Conservation (phyloP, 1,140 invertebrate genomes). For the Heliconius eleuchia region DNA sequence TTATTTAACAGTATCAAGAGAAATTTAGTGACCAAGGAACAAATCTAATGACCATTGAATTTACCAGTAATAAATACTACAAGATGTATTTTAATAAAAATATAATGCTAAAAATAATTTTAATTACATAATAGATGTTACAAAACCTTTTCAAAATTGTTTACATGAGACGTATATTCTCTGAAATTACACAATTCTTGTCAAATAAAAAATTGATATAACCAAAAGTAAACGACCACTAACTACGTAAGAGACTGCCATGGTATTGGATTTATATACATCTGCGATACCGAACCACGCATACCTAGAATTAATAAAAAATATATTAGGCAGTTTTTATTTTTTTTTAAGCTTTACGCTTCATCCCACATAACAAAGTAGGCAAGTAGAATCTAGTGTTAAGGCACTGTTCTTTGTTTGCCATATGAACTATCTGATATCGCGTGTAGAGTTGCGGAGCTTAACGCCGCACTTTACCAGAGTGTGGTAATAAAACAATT, state of each 20-base stretch:
- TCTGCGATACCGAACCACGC: constrained; percentile 80
- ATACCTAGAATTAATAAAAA: constrained; percentile 62
- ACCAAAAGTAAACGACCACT: constrained; percentile 35
- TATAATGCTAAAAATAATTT: neutral
- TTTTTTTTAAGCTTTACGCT: too few relatives aligned
- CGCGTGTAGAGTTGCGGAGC: too few relatives aligned
- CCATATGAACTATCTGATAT: too few relatives aligned
- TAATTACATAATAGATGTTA: neutral
- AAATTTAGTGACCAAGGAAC: neutral
- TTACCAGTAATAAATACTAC: neutral
- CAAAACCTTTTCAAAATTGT: neutral
- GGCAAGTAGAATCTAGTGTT: too few relatives aligned
- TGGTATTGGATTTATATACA: constrained; percentile 82
- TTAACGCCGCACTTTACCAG: too few relatives aligned
- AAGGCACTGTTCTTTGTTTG: too few relatives aligned
- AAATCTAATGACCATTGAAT: neutral
- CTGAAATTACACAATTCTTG: neutral
- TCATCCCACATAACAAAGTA: too few relatives aligned
- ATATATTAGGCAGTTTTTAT: neutral
- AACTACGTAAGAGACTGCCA: constrained; percentile 67
- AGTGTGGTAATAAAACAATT: too few relatives aligned
- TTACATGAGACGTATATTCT: neutral
- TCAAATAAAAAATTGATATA: neutral
- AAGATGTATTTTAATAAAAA: neutral
- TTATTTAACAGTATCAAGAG: neutral